Base-by-base conservation (phyloP, 1,140 invertebrate genomes). In the Brachystomella parvula region DNA sequence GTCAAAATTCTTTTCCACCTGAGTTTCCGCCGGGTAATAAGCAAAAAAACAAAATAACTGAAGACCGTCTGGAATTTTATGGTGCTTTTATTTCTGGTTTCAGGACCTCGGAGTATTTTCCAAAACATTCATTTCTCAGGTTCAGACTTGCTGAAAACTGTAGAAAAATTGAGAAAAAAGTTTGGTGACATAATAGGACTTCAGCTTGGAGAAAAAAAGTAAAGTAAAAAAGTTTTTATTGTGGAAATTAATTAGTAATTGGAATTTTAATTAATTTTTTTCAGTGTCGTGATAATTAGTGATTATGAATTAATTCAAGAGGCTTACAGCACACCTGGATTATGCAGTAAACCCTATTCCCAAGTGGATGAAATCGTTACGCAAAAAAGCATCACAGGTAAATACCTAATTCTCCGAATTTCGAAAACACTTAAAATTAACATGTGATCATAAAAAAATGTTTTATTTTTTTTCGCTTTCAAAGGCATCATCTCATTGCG, bases 251-350 rank as follows among this genome's bases (percentile, higher is more conserved):
- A 44, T 12, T 44, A n/a, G 39, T 44, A 24, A 26, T 15, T 53
- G n/a, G n/a, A 53, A 53, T 6, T 53, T 53, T 53, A 53, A 15
- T 6, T 15, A 19, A 6, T 53, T 9, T 53, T 53, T 53, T 53
- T 19, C 49, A 53, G 49, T 53, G 49, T 53, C 3, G 49, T 53
- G 9, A 53, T 53, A 19, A 53, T 53, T 19, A 53, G 49, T 53
- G 24, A 53, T 24, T 53, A 53, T 53, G 49, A 53, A 15, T 26
- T 53, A 6, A 53, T 53, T 53, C 49, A 53, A 53, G 49, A 53
- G 49, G 49, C 49, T 26, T 53, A 53, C 49, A 53, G 24, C 24
- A 53, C 12, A 17, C 49, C 49, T 6, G 49, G 12, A 6, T 26
- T 53, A 6, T 53, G 49, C 24, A 24, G 49, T 6, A 9, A 24